Base-by-base conservation (phyloP, 1,140 invertebrate species). In the Drosophila mauritiana region DNA sequence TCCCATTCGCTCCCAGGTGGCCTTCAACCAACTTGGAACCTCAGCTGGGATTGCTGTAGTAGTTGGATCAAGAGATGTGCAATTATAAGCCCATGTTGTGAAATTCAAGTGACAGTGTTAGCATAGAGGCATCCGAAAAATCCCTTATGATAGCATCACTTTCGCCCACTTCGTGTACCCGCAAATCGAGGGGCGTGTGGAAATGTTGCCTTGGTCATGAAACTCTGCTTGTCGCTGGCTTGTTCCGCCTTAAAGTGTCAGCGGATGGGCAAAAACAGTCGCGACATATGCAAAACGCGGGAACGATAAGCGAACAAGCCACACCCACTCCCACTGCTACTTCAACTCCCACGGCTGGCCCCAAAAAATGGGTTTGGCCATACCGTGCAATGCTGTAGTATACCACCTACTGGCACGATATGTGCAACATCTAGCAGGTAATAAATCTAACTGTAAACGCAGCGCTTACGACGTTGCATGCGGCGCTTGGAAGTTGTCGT, bases 371-470 rank as follows among this genome's bases (percentile, higher is more conserved):
- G 45, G 43, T 8, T 27, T 46, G 43, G 43, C 5, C 13, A 46
- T 22, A 5, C 40, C 3, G 39, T 34, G 12, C 10, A 37, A 37
- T 15, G 15, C 20, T 12, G n/a, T 48, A 8, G 20, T 13, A 10
- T 20, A 12, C 49, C 25, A 27, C 52, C 52, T 64, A 36, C 58
- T 72, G 56, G 58, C 67, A 56, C 70, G 83, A 88, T 86, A 86
- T 86, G 83, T 89, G 83, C 84, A 89, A 86, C 83, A 86, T 88
- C 83, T 86, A 86, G 82, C 82, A 86, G 82, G 82, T 86, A 86
- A 86, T 86, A 86, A 86, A 86, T 86, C 82, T 86, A 88, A 88
- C 74, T 88, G 82, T 86, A 86, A 86, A 86, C 82, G 82, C 83
- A 83, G 75, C 83, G 82, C 82, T 88, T 86, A 88, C 82, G 82